phyloP scores from a whole-genome alignment of 2,113 vertebrate species.

The Microtus ochrogaster region DNA sequence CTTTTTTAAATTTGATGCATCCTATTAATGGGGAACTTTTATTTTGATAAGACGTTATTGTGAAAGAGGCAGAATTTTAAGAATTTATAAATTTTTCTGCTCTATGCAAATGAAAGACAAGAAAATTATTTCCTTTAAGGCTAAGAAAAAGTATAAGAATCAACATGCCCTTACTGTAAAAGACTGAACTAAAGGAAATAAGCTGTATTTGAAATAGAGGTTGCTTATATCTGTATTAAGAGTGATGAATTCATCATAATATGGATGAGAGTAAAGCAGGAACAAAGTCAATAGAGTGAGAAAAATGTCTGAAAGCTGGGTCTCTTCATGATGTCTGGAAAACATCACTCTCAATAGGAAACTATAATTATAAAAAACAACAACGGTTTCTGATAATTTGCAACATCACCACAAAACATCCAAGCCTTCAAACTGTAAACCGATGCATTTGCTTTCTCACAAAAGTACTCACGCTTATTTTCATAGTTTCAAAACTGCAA shows the following conservation, averaged over 20 bases:
- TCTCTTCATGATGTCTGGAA: not conserved
- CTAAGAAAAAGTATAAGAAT: not conserved
- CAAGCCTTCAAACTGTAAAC: not conserved
- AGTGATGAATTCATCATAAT: not conserved
- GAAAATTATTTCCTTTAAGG: slow-evolving; percentile 17
- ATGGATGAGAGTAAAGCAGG: not conserved
- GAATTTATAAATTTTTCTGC: not conserved
- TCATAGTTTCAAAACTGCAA: not conserved
- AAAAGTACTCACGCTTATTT: not conserved
- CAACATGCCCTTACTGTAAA: not conserved
- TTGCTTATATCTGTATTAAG: not conserved
- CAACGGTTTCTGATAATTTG: not conserved
- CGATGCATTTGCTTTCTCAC: not conserved
- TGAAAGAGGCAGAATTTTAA: slow-evolving; percentile 13
- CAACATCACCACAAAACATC: not conserved
- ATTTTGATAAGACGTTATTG: not conserved
- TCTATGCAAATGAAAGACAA: not conserved
- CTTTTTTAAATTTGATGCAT: slow-evolving; percentile 42
- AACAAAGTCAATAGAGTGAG: not conserved
- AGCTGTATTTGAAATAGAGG: not conserved
- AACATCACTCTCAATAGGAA: not conserved
- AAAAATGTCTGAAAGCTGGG: not conserved
- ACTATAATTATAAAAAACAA: not conserved
- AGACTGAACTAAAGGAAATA: slow-evolving; percentile 24
- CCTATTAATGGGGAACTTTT: not conserved